These are phyloP conservation scores for Trissolcus basalis DNA, from an alignment of 1,140 invertebrate species.

Conservation along the genomic window DNA sequence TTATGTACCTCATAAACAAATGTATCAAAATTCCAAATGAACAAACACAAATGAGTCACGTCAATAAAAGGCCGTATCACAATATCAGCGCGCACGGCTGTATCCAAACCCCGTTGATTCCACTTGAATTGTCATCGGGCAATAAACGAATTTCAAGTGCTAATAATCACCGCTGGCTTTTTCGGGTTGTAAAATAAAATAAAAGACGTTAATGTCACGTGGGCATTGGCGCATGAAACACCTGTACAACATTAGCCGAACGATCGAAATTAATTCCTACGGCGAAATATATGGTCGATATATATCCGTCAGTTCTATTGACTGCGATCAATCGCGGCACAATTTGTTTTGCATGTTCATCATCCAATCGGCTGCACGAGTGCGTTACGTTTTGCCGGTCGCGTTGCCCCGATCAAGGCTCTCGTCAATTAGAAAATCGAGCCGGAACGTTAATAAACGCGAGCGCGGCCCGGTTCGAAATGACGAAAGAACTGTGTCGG, in stretches of 20 bases:
- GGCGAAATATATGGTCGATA: background rate
- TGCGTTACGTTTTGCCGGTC: background rate
- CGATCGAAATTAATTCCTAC: background rate
- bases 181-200: no score
- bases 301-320: slow-evolving; percentile 19
- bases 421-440: slow-evolving; percentile 43
- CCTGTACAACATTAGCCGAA: slow-evolving; percentile 1
- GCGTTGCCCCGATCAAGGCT: slow-evolving; percentile 22
- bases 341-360: slow-evolving; percentile 42
- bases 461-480: slow-evolving; percentile 16
- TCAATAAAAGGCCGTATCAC: no score
- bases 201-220: no score
- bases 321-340: slow-evolving; percentile 13
- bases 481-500: slow-evolving; percentile 30
- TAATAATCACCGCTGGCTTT: no score
- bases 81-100: no score
- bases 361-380: slow-evolving; percentile 13
- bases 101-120: no score
- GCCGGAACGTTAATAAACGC: slow-evolving; percentile 8
- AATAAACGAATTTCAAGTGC: no score
- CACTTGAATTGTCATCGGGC: no score
- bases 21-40: background rate
- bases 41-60: no score
- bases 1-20: background rate
- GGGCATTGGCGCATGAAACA: no score